These are phyloP conservation scores for Ochropleura plecta DNA, from an alignment of 2,888 invertebrate genomes.

Conservation along the genomic window DNA sequence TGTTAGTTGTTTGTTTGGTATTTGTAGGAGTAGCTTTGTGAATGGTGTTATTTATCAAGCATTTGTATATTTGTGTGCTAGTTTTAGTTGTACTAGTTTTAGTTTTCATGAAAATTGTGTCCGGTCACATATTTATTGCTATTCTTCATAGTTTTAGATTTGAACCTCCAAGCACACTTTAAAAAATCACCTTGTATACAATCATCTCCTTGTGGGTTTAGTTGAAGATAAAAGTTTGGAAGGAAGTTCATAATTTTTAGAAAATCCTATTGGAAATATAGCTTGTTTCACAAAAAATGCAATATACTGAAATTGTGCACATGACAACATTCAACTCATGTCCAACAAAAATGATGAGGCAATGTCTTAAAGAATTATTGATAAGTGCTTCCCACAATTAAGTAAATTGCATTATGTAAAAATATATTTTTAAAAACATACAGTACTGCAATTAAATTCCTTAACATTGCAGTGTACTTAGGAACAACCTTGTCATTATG, in stretches of 20 bases:
- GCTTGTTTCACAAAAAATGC: not conserved
- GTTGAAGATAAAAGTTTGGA: not conserved
- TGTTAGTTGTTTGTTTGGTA: no score
- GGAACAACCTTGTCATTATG: slow-evolving; percentile 10
- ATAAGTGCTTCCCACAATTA: not conserved
- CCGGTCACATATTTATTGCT: not conserved
- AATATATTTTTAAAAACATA: not conserved
- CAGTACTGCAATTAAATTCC: slow-evolving; percentile 14
- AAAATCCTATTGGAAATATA: not conserved
- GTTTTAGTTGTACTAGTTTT: not conserved
- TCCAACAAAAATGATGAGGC: no score
- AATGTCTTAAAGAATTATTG: not conserved
- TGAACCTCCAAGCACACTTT: not conserved
- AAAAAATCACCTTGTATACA: not conserved
- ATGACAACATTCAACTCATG: no score
- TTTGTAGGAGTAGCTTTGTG: not conserved
- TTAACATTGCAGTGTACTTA: not conserved
- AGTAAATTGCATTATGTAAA: not conserved
- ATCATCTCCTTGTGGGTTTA: not conserved
- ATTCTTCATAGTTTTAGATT: not conserved
- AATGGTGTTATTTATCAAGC: not conserved
- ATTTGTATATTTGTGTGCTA: not conserved
- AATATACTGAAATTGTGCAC: not conserved
- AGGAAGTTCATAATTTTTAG: not conserved
- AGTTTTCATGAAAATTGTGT: not conserved